A percentile compares a stretch with the other conserved stretches of the same genome.
These are phyloP conservation scores for Notodonta ziczac DNA, from an alignment of 2,888 invertebrate species.

Conservation along the genomic window DNA sequence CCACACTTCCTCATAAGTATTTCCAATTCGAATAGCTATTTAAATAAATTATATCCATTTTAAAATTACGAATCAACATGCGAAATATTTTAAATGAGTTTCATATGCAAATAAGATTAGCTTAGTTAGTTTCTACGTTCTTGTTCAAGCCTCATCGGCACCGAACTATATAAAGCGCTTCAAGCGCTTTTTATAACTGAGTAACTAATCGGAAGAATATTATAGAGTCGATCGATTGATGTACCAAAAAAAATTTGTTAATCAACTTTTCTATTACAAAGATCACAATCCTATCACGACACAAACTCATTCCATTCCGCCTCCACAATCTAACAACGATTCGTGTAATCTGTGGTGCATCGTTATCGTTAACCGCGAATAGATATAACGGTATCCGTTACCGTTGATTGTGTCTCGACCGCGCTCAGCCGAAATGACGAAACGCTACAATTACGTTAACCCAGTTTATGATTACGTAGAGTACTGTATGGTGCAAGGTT, in stretches of 20 bases:
- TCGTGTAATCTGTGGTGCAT: conserved; percentile 6
- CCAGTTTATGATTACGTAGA: conserved; percentile 61
- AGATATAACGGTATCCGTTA: conserved; percentile 54
- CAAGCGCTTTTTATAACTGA: no score
- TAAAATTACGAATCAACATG: background rate
- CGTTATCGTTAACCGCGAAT: conserved; percentile 17
- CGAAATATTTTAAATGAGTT: background rate
- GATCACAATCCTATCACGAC: background rate
- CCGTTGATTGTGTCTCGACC: conserved; percentile 49
- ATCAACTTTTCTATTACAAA: conserved; percentile 1
- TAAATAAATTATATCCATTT: background rate
- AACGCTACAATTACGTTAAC: conserved; percentile 64
- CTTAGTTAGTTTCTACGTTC: no score
- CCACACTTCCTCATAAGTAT: background rate
- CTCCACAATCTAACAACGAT: background rate
- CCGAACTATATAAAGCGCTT: no score
- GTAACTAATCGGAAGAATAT: no score
- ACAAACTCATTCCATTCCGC: background rate
- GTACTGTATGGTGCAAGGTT: background rate
- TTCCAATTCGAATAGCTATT: background rate
- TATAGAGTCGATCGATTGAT: no score
- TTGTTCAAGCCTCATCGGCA: no score
- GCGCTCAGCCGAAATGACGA: conserved; percentile 57
- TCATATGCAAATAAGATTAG: background rate
- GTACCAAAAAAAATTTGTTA: no score